Base-by-base conservation (phyloP, 2,888 invertebrate genomes). In the Rotaria magnacalcarata region DNA sequence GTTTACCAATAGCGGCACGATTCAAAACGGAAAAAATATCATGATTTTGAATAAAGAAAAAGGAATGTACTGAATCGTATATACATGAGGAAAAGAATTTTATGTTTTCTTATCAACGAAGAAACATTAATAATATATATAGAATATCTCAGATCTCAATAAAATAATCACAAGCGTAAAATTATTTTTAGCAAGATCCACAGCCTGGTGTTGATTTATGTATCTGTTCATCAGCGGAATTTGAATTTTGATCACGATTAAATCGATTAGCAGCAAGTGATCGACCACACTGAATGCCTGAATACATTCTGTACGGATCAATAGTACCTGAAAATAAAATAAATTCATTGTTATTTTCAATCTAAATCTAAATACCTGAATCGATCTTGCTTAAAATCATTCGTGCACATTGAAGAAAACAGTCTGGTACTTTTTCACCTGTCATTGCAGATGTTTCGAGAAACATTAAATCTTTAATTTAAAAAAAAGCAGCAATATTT, bases 401-500 rank as follows among this genome's bases (percentile, higher is more conserved):
- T 91, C 95, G 94, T 11, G 95, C 94, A 91, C 95, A 95, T 91
- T 95, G 95, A 86, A 95, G 91, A 91, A 95, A 95, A 47, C 95
- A 94, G 90, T 95, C 95, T 91, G 95, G 95, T 1, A 95, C 94
- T 92, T 95, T 95, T 91, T 95, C 95, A 74, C 95, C 95, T 5
- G 94, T 94, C 91, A 94, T 93, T 87, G 95, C 95, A 92, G 94
- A 94, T 21, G 95, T 94, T 90, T 95, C 95, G 88, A 95, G 92
- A 89, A 95, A 95, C 92, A 94, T 94, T 87, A 95, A 91, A 89
- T 95, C 95, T 67, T 27, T 11, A 27, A 27, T 11, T 21, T 27
- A 8, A 21, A 6, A 54, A 19, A 54, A 54, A 54, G 6, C 19
- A 21, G 19, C 3, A 21, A 4, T 54, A 21, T 5, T 2, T 54